Conservation (phyloP, 2,113 vertebrate genomes). For the Albula glossodonta region DNA sequence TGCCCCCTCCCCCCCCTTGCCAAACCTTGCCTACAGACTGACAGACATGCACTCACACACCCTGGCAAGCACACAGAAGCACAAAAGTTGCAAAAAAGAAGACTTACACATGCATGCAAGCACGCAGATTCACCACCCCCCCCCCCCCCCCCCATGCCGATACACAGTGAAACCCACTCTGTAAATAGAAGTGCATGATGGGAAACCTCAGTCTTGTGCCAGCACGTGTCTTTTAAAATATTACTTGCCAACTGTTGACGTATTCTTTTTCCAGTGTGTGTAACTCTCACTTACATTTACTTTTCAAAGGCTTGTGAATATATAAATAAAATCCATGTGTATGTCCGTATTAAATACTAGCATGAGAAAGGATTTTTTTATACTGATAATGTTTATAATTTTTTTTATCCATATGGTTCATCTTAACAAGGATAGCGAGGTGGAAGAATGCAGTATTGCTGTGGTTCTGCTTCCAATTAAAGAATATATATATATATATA, state of each 20-base stretch:
- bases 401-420: constrained; percentile 66
- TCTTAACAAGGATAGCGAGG: constrained; percentile 58
- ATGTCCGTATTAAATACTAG: constrained; percentile 66
- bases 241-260: constrained; percentile 39
- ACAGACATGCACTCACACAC: constrained; percentile 34
- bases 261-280: constrained; percentile 22
- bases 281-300: constrained; percentile 47
- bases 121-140: constrained; percentile 57
- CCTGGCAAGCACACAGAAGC: constrained; percentile 61
- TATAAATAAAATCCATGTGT: constrained; percentile 59
- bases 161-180: constrained; percentile 57
- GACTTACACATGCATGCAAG: constrained; percentile 68
- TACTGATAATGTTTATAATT: constrained; percentile 75
- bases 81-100: constrained; percentile 64
- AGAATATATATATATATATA: constrained; percentile 53
- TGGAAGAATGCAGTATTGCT: constrained; percentile 66
- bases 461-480: constrained; percentile 73
- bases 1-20: background rate
- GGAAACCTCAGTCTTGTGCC: constrained; percentile 59
- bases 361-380: constrained; percentile 74
- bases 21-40: constrained; percentile 13
- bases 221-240: constrained; percentile 65
- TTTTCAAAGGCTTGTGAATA: constrained; percentile 63
- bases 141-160: constrained; percentile 44
- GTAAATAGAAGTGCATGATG: constrained; percentile 74